These are phyloP conservation scores for Syngnathus scovelli DNA, from an alignment of 2,113 vertebrate genomes.

Conservation along the genomic window DNA sequence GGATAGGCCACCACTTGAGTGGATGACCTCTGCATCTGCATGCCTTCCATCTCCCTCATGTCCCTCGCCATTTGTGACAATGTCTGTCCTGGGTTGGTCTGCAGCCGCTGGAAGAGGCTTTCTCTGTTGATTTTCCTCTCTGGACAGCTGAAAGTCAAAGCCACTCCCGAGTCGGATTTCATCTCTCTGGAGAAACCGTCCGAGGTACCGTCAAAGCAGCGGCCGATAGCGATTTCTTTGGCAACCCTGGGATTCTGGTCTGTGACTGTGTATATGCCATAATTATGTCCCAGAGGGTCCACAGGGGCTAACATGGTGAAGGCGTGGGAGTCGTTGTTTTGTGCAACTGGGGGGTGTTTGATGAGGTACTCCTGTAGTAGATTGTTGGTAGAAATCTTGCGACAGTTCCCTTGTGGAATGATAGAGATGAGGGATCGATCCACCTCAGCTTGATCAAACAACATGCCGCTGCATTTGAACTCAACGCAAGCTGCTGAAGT, in stretches of 20 bases:
- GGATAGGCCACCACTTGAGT: slow-evolving; percentile 72
- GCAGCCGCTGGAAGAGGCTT: slow-evolving; percentile 88
- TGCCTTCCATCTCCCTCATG: slow-evolving; percentile 72
- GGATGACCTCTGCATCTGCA: slow-evolving; percentile 62
- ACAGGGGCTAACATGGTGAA: slow-evolving; percentile 89
- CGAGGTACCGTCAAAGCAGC: slow-evolving; percentile 93
- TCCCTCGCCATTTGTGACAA: slow-evolving; percentile 82
- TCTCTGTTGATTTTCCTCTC: slow-evolving; percentile 76
- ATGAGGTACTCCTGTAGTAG: slow-evolving; percentile 85
- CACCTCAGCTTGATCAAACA: slow-evolving; percentile 83
- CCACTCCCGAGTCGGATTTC: slow-evolving; percentile 79
- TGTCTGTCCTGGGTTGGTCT: slow-evolving; percentile 76
- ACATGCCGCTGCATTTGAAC: slow-evolving; percentile 95
- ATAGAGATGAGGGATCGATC: slow-evolving; percentile 85
- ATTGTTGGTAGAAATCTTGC: slow-evolving; percentile 69
- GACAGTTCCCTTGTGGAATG: slow-evolving; percentile 86
- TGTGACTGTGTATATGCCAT: slow-evolving; percentile 95
- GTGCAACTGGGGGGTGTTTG: slow-evolving; percentile 79
- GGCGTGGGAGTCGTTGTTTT: slow-evolving; percentile 70
- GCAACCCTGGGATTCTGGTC: slow-evolving; percentile 91
- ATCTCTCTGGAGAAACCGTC: slow-evolving; percentile 94
- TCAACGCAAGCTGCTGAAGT: slow-evolving; percentile 86
- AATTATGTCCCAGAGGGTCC: slow-evolving; percentile 96
- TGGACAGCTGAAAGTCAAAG: slow-evolving; percentile 84
- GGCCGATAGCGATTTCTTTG: slow-evolving; percentile 95